phyloP scores from a whole-genome alignment of 2,797 vertebrate genomes.

The Euthynnus affinis region DNA sequence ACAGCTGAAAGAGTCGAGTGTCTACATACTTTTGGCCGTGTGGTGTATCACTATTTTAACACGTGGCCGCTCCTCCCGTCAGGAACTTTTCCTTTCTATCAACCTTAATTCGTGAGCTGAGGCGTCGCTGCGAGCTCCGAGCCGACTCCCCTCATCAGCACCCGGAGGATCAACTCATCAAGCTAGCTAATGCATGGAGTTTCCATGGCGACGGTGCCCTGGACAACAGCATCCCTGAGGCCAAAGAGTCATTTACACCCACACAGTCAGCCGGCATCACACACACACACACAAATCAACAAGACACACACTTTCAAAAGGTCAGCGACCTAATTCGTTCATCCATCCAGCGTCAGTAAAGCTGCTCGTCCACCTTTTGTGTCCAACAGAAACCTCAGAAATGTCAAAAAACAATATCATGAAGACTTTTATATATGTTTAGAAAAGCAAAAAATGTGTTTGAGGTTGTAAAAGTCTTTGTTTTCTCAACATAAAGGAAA shows the following conservation, averaged over 20 bases:
- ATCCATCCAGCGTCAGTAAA: neutral
- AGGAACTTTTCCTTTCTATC: neutral
- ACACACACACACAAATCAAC: constrained; percentile 42
- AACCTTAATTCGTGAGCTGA: neutral
- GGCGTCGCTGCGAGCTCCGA: neutral
- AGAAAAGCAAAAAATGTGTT: too few relatives aligned
- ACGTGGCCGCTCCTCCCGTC: neutral
- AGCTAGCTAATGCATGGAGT: constrained; percentile 24
- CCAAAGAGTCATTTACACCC: constrained; percentile 47
- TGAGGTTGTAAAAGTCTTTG: too few relatives aligned
- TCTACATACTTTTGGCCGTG: too few relatives aligned
- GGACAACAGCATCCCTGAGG: constrained; percentile 29
- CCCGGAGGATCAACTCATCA: constrained; percentile 20
- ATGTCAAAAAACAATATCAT: too few relatives aligned
- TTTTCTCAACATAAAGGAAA: too few relatives aligned
- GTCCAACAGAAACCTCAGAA: too few relatives aligned
- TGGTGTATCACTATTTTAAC: too few relatives aligned
- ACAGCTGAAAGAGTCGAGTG: too few relatives aligned
- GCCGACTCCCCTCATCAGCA: constrained; percentile 15
- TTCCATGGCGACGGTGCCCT: constrained; percentile 35
- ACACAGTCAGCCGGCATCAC: constrained; percentile 42
- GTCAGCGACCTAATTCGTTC: constrained; percentile 8
- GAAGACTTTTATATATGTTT: too few relatives aligned
- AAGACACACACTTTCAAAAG: constrained; percentile 27
- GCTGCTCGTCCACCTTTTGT: too few relatives aligned